A percentile compares a stretch with the other conserved stretches of the same genome.
phyloP scores from a whole-genome alignment of 2,113 vertebrate species.

The Catagonus wagneri region DNA sequence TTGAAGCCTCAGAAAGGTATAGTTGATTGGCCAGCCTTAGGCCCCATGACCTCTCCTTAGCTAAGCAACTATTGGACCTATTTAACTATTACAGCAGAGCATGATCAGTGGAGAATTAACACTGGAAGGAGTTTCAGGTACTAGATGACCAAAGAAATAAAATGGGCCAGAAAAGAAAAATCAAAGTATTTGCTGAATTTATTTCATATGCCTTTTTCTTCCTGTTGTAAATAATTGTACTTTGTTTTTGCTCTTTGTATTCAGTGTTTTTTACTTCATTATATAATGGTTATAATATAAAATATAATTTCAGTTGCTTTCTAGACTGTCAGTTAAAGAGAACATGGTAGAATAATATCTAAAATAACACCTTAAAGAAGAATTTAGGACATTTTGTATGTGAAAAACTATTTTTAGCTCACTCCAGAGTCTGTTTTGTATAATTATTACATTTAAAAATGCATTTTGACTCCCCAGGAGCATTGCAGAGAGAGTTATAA shows the following conservation, averaged over 20 bases:
- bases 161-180: constrained; percentile 23
- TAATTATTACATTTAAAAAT: constrained; percentile 26
- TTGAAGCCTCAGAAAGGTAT: not conserved
- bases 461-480: not conserved
- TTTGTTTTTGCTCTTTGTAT: constrained; percentile 2
- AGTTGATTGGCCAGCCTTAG: not conserved
- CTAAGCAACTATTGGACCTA: not conserved
- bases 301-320: constrained; percentile 56
- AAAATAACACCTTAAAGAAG: constrained; percentile 23
- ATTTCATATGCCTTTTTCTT: constrained; percentile 66
- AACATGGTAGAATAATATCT: not conserved
- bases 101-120: not conserved
- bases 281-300: not conserved
- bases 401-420: not conserved
- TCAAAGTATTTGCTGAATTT: constrained; percentile 58
- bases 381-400: constrained; percentile 6
- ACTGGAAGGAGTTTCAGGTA: not conserved
- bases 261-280: constrained; percentile 24
- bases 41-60: not conserved
- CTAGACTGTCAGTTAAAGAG: constrained; percentile 2
- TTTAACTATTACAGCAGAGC: not conserved
- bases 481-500: not conserved
- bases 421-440: not conserved
- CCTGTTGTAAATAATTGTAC: constrained; percentile 28
- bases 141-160: not conserved